Conservation (phyloP, 2,797 vertebrate genomes). For the Eptatretus atami region DNA sequence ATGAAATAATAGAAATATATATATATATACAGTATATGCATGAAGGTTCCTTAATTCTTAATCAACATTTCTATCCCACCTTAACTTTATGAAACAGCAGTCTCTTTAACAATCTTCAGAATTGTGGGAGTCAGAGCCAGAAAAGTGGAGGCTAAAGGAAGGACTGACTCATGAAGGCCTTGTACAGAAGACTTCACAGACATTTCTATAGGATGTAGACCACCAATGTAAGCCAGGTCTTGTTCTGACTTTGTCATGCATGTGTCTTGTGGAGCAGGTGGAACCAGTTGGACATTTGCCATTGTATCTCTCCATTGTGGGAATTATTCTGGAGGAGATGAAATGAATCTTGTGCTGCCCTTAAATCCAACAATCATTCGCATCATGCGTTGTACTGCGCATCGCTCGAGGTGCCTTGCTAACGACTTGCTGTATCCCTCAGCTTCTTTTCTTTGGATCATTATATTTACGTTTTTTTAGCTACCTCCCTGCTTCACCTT, state of each 20-base stretch:
- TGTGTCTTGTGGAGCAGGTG: slow-evolving; percentile 20
- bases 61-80: no score
- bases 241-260: background rate
- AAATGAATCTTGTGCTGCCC: slow-evolving; percentile 64
- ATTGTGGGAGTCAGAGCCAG: no score
- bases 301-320: slow-evolving; percentile 92
- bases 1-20: no score
- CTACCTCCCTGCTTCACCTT: background rate
- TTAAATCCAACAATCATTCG: slow-evolving; percentile 93
- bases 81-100: no score
- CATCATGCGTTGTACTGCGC: slow-evolving; percentile 76
- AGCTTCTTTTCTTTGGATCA: background rate
- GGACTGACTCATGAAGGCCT: no score
- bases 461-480: background rate
- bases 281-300: slow-evolving; percentile 80
- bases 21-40: no score
- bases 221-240: background rate
- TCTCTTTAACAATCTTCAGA: no score
- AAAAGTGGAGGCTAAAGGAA: no score
- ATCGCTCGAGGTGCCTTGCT: slow-evolving; percentile 39
- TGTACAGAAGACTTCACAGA: no score
- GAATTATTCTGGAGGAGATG: slow-evolving; percentile 73
- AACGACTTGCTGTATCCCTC: background rate
- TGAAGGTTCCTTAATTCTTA: no score
- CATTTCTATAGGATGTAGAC: no score